These are phyloP conservation scores for Melitaea cinxia DNA, from an alignment of 1,140 invertebrate genomes.

Conservation along the genomic window DNA sequence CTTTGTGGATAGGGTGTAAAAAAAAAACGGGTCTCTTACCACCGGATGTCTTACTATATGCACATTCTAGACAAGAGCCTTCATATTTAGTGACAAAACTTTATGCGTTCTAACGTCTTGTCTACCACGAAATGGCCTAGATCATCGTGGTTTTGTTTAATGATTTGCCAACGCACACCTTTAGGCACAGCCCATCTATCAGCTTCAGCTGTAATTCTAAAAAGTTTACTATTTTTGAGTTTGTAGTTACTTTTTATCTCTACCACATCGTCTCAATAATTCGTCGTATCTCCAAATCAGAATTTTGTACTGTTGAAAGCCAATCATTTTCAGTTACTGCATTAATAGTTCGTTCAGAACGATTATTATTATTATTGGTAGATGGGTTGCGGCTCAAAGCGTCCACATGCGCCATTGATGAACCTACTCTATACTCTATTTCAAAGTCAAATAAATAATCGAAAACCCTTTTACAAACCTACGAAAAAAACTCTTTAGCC, in stretches of 20 bases:
- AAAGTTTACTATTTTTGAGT: conserved; percentile 36
- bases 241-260: conserved; percentile 40
- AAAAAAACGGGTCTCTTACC: conserved; percentile 25
- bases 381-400: conserved; percentile 47
- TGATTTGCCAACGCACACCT: conserved; percentile 38
- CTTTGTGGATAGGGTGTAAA: conserved; percentile 39
- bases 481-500: conserved; percentile 20
- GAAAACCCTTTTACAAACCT: conserved; percentile 45
- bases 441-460: conserved; percentile 48
- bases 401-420: conserved; percentile 54
- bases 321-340: conserved; percentile 28
- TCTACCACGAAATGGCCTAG: conserved; percentile 42
- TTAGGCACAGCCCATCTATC: conserved; percentile 33
- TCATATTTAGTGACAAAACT: conserved; percentile 48
- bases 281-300: conserved; percentile 21
- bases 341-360: conserved; percentile 10
- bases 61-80: conserved; percentile 42
- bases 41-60: conserved; percentile 31
- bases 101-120: conserved; percentile 38
- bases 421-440: conserved; percentile 50
- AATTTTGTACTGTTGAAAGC: conserved; percentile 29
- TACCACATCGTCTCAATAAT: conserved; percentile 24
- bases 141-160: conserved; percentile 38
- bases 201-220: conserved; percentile 16
- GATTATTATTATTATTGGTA: neutral